Percentiles rank a stretch among this genome's conserved stretches.
Evolutionary conservation across 2,888 invertebrate species (phyloP).

Genomic region (Mesochorus sp.): DNA sequence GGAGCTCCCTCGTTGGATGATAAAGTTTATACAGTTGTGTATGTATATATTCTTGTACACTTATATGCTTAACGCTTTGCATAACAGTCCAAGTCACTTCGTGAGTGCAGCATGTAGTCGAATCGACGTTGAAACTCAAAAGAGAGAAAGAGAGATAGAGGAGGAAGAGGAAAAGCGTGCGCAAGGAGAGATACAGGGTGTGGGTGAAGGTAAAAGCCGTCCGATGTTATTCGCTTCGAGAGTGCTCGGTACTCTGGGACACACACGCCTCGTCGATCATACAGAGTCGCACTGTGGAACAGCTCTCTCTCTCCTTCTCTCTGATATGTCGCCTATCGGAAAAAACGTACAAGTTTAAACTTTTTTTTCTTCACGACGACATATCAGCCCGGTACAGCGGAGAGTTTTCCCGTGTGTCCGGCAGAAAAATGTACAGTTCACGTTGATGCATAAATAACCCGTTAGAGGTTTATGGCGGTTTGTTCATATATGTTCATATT

Average conservation of each 20-base stretch:
- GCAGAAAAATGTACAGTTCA: constrained; percentile 40
- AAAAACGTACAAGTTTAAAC: constrained; percentile 38
- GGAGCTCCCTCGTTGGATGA: constrained; percentile 12
- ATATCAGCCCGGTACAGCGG: constrained; percentile 16
- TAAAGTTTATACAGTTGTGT: background rate
- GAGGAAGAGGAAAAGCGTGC: constrained; percentile 17
- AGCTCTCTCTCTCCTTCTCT: constrained; percentile 6
- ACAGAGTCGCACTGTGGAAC: constrained; percentile 30
- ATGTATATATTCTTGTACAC: constrained; percentile 26
- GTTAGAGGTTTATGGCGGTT: constrained; percentile 12
- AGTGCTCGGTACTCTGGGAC: constrained; percentile 52
- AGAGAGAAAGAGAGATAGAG: constrained; percentile 8
- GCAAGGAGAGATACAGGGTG: background rate
- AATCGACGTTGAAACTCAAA: constrained; percentile 57
- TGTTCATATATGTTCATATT: constrained; percentile 14
- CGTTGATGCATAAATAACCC: constrained; percentile 46
- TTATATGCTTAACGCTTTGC: constrained; percentile 60
- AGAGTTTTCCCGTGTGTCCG: constrained; percentile 31
- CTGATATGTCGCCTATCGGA: constrained; percentile 14
- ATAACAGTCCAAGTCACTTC: constrained; percentile 61
- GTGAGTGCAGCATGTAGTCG: constrained; percentile 52
- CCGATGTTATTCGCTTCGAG: constrained; percentile 58
- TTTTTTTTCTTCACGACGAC: constrained; percentile 33
- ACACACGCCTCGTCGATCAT: constrained; percentile 61
- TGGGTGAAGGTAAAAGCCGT: constrained; percentile 59